Percentiles rank a stretch among this genome's conserved stretches.
phyloP scores from a whole-genome alignment of 53 echinoderm and acorn worm species.

The Patiria pectinifera region DNA sequence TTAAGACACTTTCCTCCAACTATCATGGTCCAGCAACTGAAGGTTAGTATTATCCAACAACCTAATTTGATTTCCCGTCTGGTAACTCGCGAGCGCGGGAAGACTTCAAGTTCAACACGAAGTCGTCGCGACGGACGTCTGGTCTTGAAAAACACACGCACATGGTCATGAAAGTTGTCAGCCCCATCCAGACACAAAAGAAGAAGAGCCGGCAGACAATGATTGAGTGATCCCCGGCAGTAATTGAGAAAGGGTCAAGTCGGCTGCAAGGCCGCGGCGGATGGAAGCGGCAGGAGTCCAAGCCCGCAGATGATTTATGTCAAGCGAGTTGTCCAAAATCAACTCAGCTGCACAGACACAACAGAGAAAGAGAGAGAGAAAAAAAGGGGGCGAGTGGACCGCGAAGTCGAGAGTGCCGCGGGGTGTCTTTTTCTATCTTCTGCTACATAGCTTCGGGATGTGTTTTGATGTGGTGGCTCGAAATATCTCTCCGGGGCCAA shows the following conservation, averaged over 20 bases:
- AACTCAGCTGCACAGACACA: too few species aligned
- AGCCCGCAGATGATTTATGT: slow-evolving; percentile 51
- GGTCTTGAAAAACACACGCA: neutral
- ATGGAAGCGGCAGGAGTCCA: slow-evolving; percentile 19
- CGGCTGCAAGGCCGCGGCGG: slow-evolving; percentile 30
- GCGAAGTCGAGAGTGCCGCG: neutral
- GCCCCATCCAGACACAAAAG: slow-evolving; percentile 25
- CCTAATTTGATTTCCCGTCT: slow-evolving; percentile 10
- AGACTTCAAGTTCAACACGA: slow-evolving; percentile 20
- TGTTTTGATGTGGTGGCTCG: slow-evolving; percentile 54
- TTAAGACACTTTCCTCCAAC: neutral
- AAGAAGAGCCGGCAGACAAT: slow-evolving; percentile 51
- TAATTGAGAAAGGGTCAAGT: slow-evolving; percentile 58
- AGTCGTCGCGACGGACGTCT: slow-evolving; percentile 21
- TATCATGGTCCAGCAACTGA: neutral
- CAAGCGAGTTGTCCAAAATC: slow-evolving; percentile 19
- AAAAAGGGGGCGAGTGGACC: neutral
- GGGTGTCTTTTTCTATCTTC: neutral
- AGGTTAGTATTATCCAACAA: neutral
- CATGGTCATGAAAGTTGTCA: neutral
- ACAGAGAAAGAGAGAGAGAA: neutral
- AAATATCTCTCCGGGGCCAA: slow-evolving; percentile 3
- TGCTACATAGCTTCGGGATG: slow-evolving; percentile 23
- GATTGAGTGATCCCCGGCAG: slow-evolving; percentile 58
- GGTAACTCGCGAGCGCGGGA: neutral